Conservation (phyloP, 2,113 vertebrate species). For the Aegithalos caudatus region DNA sequence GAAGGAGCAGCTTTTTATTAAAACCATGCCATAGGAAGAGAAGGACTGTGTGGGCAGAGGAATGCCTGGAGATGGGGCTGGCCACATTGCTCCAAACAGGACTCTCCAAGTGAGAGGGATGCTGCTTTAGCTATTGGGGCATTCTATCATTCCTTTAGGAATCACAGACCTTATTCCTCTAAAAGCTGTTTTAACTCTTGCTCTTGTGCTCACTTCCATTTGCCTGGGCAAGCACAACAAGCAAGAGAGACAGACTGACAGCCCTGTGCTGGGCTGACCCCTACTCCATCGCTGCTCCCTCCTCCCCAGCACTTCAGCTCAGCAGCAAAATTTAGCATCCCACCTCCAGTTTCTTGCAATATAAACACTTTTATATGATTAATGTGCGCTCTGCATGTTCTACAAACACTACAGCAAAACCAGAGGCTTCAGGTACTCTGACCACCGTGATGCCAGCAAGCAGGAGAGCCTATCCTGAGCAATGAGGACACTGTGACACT, state of each 20-base stretch:
- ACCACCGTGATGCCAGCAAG: background rate
- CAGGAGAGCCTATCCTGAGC: background rate
- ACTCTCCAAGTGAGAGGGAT: background rate
- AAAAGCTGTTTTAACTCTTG: background rate
- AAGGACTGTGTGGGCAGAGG: background rate
- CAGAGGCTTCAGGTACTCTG: background rate
- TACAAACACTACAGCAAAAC: background rate
- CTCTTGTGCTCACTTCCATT: background rate
- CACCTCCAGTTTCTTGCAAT: background rate
- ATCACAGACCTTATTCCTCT: background rate
- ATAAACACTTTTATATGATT: background rate
- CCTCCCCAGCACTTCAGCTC: background rate
- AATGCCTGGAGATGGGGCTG: background rate
- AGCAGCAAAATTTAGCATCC: rapidly evolving
- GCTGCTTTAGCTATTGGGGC: background rate
- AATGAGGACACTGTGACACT: rapidly evolving
- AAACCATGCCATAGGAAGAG: background rate
- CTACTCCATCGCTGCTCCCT: background rate
- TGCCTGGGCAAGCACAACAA: background rate
- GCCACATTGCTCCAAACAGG: background rate
- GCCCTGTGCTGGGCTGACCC: background rate
- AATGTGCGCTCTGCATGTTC: background rate
- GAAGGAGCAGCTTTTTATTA: background rate
- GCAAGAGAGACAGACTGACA: background rate
- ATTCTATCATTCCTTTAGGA: background rate